These are phyloP conservation scores for Drosophila paracracens DNA, from an alignment of 2,888 invertebrate genomes.

Conservation along the genomic window DNA sequence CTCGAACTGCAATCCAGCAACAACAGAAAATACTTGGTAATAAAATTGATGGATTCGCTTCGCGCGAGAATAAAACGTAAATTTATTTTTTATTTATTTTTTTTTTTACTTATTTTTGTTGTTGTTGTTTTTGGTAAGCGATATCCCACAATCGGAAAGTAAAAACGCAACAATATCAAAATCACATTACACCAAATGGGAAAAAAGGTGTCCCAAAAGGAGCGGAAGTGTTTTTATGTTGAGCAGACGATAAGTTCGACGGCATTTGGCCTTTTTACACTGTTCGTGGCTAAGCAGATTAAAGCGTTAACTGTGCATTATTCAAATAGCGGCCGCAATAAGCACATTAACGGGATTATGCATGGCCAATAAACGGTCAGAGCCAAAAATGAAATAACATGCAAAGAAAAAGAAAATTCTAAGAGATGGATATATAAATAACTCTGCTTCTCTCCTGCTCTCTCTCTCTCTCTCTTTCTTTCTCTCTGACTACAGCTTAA, in stretches of 20 bases:
- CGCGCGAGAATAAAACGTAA: conserved; percentile 63
- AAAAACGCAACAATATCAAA: conserved; percentile 36
- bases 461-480: background rate
- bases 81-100: conserved; percentile 1
- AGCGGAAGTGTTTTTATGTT: conserved; percentile 18
- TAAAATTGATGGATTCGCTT: conserved; percentile 81
- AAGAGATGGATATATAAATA: background rate
- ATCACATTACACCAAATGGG: conserved; percentile 36
- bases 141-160: conserved; percentile 15
- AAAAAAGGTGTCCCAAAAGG: conserved; percentile 23
- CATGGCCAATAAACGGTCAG: conserved; percentile 84
- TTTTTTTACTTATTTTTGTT: background rate
- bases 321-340: conserved; percentile 74
- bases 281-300: conserved; percentile 80
- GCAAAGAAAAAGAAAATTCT: conserved; percentile 53
- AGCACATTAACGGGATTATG: conserved; percentile 84
- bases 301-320: conserved; percentile 84
- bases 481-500: background rate
- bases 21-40: conserved; percentile 56
- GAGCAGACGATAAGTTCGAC: background rate
- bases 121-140: conserved; percentile 18
- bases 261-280: background rate
- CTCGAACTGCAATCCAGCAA: conserved; percentile 32
- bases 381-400: conserved; percentile 46
- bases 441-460: background rate